Evolutionary conservation across 2,113 vertebrate genomes (phyloP), one percentile per base, ranked within the genome.

Genomic region (Malurus cyaneus): DNA sequence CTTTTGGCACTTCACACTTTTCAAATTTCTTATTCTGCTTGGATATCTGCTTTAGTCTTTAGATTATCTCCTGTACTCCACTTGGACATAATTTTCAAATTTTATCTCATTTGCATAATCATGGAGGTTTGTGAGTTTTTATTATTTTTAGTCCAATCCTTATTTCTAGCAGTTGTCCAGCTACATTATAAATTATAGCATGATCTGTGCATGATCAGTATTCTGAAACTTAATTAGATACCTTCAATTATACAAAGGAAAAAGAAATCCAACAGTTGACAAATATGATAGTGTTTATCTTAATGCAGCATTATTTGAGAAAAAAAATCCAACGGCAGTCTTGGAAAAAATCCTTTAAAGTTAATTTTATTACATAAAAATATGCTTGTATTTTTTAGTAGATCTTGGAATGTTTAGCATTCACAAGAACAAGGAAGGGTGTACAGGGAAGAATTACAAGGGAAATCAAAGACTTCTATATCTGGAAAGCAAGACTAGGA

Each of bases 211-310:
- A 77, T 80, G 82, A 86, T 83, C 80, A 83, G 67, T 80, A 88
- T 88, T 93, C 82, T 93, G 66, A 64, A 90, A 83, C 18, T 12
- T 88, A 83, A 83, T 92, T 90, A 94, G 42, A 70, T 83, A 41
- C 61, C 13, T 94, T 76, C 36, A 56, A 62, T 82, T 88, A 88
- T 71, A 91, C 1, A 1, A 95, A n/a, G 80, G 34, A 80, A 86
- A 78, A 91, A 93, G 61, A 89, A 90, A 78, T 86, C 8, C 1
- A 96, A 78, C 32, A 44, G 62, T 70, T 90, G 76, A 86, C 78
- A 39, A 78, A n/a, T n/a, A n/a, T n/a, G n/a, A n/a, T n/a, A n/a
- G 79, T 70, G 42, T 92, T 90, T 95, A 59, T 62, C 67, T 88
- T 92, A 92, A 77, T 78, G 46, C 12, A 72, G 11, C 11, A 70